Conservation (phyloP, 1,140 invertebrate genomes). For the Dendrolimus kikuchii region DNA sequence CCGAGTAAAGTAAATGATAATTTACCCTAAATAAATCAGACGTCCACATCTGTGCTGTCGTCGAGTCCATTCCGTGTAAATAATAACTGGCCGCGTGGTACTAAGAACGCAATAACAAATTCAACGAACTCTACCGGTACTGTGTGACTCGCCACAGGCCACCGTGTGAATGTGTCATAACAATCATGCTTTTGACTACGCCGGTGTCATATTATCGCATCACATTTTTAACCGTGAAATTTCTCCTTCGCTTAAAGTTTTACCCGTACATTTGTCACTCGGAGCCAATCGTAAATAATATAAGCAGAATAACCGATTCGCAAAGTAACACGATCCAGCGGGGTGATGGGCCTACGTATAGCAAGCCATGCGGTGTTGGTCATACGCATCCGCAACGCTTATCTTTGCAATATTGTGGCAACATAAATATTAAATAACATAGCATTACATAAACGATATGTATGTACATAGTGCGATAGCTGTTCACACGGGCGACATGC, state of each 20-base stretch:
- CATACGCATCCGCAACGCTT: conserved; percentile 31
- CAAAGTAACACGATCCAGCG: conserved; percentile 25
- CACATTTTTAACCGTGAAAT: conserved; percentile 44
- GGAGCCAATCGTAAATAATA: conserved; percentile 9
- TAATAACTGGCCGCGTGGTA: conserved; percentile 57
- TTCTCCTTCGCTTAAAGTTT: conserved; percentile 40
- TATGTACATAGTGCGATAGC: conserved; percentile 59
- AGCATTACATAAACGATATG: conserved; percentile 46
- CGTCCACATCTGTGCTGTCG: conserved; percentile 42
- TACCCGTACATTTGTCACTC: conserved; percentile 12
- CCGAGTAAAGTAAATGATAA: conserved; percentile 13
- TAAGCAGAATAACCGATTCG: conserved; percentile 11
- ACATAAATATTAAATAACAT: conserved; percentile 60
- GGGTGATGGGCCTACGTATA: conserved; percentile 19
- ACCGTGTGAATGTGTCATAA: conserved; percentile 65
- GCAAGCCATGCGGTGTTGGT: conserved; percentile 8
- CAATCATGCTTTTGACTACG: conserved; percentile 42
- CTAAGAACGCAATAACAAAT: conserved; percentile 69
- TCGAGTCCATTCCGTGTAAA: conserved; percentile 58
- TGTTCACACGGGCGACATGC: conserved; percentile 66
- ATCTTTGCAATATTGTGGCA: conserved; percentile 37
- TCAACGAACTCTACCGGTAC: conserved; percentile 71
- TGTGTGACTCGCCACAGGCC: conserved; percentile 54
- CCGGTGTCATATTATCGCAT: conserved; percentile 54
- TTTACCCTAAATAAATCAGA: conserved; percentile 40